These are phyloP conservation scores for Trichogramma pretiosum DNA, from an alignment of 1,140 invertebrate species.

Conservation along the genomic window DNA sequence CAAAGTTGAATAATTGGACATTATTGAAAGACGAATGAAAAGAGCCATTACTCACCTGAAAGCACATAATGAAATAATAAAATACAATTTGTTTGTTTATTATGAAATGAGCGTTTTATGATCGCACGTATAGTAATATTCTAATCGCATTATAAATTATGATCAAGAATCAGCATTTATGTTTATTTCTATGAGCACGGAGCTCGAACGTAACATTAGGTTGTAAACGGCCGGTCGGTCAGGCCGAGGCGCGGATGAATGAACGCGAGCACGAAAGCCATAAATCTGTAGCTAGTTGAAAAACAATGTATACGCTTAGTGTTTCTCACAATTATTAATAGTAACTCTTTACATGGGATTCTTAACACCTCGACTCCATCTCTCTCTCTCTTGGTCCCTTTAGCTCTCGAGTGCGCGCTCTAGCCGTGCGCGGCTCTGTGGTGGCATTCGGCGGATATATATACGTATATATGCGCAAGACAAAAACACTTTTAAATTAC, in stretches of 20 bases:
- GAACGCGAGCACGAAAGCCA: neutral
- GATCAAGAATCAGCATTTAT: slow-evolving; percentile 12
- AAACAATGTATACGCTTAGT: slow-evolving; percentile 11
- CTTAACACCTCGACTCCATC: slow-evolving; percentile 15
- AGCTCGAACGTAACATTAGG: neutral
- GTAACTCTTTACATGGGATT: slow-evolving; percentile 9
- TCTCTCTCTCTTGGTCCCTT: no score
- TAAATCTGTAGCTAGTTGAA: slow-evolving; percentile 4
- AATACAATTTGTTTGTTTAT: slow-evolving; percentile 14
- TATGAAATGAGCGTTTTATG: neutral
- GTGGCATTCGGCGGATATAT: no score
- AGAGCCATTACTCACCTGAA: slow-evolving; percentile 17
- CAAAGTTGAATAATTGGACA: no score
- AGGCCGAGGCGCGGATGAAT: neutral
- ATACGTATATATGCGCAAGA: no score
- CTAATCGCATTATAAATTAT: no score
- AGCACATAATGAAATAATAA: slow-evolving; percentile 18
- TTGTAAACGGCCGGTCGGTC: neutral
- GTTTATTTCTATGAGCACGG: no score
- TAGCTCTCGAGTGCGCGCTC: no score
- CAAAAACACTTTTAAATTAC: slow-evolving; percentile 10
- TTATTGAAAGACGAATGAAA: neutral
- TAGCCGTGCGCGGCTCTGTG: neutral
- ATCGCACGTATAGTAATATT: no score
- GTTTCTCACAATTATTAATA: slow-evolving; percentile 15